Base-by-base conservation (phyloP, 2,797 vertebrate species). In the Siniperca undulata region DNA sequence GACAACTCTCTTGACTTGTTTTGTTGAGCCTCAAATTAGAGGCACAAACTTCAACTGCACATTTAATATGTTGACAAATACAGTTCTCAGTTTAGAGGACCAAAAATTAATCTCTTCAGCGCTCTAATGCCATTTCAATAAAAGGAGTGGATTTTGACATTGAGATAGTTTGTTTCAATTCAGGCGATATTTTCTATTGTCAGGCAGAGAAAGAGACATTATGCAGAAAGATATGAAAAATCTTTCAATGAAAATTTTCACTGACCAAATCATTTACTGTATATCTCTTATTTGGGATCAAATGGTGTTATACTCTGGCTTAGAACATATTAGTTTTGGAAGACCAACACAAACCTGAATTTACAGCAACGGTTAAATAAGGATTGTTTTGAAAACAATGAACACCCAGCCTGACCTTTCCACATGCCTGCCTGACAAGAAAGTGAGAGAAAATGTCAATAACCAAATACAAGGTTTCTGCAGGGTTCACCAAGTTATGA, bases 351-450 rank as follows among this genome's bases (percentile, higher is more conserved):
- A 69, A 75, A 46, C 38, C 40, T 22, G 70, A 36, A 50, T 1
- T 19, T n/a, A 24, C 13, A 73, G 22, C 50, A 70, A 77, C 48
- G 1, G 48, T 59, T 67, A 19, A 77, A 77, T n/a, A 46, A 9
- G 19, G 6, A 30, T 30, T 58, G 56, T 66, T 84, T 46, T 68
- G 20, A 56, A 86, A 86, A 86, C 30, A 40, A 83, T 79, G 80
- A 74, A 81, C 74, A 76, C 1, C 6, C 20, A 64, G 46, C 3
- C 1, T 53, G 79, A 82, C 83, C 74, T 82, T 87, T 87, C 4
- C 4, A 5, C 13, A 67, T 1, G 12, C 17, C 24, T 34, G 38
- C 22, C 22, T 13, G 30, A 44, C 20, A 52, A 30, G 22, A 16
- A 0, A 46, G 0, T 0, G 19, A 24, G 22, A 42, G 24, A 30